These are phyloP conservation scores for Bimastos eiseni DNA, from an alignment of 2,888 invertebrate species.

Conservation along the genomic window DNA sequence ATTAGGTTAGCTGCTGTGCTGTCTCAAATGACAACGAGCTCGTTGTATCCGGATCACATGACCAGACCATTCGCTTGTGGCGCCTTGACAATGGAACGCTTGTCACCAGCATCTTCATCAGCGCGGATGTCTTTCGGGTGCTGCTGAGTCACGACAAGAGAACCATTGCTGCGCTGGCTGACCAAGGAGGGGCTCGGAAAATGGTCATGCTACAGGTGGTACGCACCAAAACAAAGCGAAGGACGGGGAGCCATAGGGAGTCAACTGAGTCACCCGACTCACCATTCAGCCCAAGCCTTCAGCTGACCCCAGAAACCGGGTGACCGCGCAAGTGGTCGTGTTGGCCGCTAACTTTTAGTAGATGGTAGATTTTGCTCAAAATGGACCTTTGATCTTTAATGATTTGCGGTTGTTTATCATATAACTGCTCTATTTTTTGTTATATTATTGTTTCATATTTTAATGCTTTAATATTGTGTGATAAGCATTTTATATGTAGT, in stretches of 20 bases:
- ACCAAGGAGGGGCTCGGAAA: conserved; percentile 60
- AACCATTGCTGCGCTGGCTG: conserved; percentile 61
- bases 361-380: background rate
- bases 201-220: conserved; percentile 62
- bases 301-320: background rate
- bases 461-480: background rate
- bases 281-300: background rate
- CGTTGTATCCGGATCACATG: conserved; percentile 60
- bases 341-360: background rate
- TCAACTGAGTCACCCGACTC: background rate
- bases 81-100: conserved; percentile 54
- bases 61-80: conserved; percentile 62
- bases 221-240: conserved; percentile 40
- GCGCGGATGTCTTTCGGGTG: conserved; percentile 60
- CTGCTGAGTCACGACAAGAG: conserved; percentile 60
- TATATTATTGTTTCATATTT: background rate
- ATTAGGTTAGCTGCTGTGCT: conserved; percentile 59
- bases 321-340: background rate
- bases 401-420: background rate
- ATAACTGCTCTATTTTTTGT: background rate
- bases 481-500: background rate
- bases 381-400: background rate
- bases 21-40: conserved; percentile 61
- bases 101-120: conserved; percentile 49
- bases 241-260: conserved; percentile 19